Base-by-base conservation (phyloP, 2,888 invertebrate genomes). In the Lamellibrachia columna region DNA sequence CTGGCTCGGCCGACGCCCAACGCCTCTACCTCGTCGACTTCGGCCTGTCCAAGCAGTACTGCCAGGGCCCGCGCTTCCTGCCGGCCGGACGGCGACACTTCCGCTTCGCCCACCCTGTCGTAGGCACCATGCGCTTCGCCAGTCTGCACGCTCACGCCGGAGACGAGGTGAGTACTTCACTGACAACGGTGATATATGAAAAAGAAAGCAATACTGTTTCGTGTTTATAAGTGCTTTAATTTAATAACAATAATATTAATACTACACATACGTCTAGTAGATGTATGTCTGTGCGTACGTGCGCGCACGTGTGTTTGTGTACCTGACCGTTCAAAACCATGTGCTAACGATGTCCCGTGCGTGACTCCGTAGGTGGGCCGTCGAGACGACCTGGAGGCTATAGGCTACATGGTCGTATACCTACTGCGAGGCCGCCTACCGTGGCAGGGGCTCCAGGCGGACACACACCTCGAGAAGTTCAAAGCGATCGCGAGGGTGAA, bases 1-100 rank as follows among this genome's bases (percentile, higher is more conserved):
- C 91, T 11, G 91, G 53, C 28, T 52, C 22, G 1, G 53, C 11
- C 28, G 53, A 91, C 40, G 91, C 28, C 3, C 52, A 91, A n/a
- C 52, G 91, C 40, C 53, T 94, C 9, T 92, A 92, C 53, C 92
- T 96, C 90, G 97, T 97, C 93, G 97, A 97, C 94, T 97, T 97
- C 95, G 97, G 97, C 60, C 95, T 97, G 92, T 97, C 97, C 55
- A 93, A 94, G 90, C 58, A 92, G 91, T 52, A 92, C 53, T 90
- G 52, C 15, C 91, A 28, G 9, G 93, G 91, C 4, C 55, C 75
- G n/a, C 75, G 60, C 4, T 55, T 93, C 53, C 28, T 93, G 9
- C 91, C 92, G 15, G 90, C 91, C 4, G 90, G 92, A 7, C 90
- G 52, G 22, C 60, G 96, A 93, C 94, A 94, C 92, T 58, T 91